phyloP scores from a whole-genome alignment of 2,888 invertebrate genomes.

The Rotaria magnacalcarata region DNA sequence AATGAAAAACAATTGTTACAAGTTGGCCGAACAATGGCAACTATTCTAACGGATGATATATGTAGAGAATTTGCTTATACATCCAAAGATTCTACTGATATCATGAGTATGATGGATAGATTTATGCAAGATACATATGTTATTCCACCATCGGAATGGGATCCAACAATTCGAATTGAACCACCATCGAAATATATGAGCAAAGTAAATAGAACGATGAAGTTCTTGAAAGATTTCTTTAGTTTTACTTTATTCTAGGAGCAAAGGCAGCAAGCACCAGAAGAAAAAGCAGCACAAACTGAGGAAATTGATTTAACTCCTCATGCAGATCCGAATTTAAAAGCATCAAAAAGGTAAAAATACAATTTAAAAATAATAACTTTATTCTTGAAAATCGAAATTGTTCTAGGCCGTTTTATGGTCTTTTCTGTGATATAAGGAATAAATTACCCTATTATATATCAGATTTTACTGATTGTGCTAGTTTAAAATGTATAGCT shows the following conservation, averaged over 20 bases:
- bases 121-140: slow-evolving; percentile 76
- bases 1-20: slow-evolving; percentile 73
- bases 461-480: slow-evolving; percentile 59
- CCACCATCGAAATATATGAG: slow-evolving; percentile 68
- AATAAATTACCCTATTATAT: slow-evolving; percentile 53
- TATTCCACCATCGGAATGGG: slow-evolving; percentile 94
- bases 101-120: slow-evolving; percentile 89
- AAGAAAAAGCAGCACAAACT: not conserved
- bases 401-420: slow-evolving; percentile 51
- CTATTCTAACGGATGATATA: slow-evolving; percentile 91
- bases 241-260: not conserved
- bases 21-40: slow-evolving; percentile 93
- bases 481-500: slow-evolving; percentile 56
- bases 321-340: slow-evolving; percentile 38
- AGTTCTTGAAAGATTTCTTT: not conserved
- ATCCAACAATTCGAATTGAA: slow-evolving; percentile 86
- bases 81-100: slow-evolving; percentile 68
- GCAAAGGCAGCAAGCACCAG: not conserved
- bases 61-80: slow-evolving; percentile 56
- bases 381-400: not conserved
- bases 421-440: slow-evolving; percentile 54
- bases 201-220: slow-evolving; percentile 47
- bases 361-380: not conserved
- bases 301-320: not conserved
- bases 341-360: slow-evolving; percentile 35